Percentiles rank a stretch among this genome's conserved stretches.
These are phyloP conservation scores for Ranitomeya variabilis DNA, from an alignment of 2,113 vertebrate species.

Conservation along the genomic window DNA sequence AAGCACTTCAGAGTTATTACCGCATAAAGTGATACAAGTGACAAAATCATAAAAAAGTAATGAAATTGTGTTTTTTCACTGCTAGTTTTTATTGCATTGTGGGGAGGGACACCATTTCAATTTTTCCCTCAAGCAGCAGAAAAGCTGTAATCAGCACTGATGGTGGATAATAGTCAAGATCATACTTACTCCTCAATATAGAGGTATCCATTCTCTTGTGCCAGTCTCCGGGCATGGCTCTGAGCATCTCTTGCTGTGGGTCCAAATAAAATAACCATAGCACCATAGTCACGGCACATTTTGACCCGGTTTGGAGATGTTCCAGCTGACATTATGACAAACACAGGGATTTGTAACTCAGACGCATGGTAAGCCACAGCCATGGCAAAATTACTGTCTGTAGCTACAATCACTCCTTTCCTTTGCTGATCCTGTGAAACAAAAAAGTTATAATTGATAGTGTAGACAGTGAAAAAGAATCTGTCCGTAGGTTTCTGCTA, in stretches of 20 bases:
- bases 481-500: no score
- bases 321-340: constrained; percentile 80
- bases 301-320: constrained; percentile 72
- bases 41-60: no score
- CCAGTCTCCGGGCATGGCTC: constrained; percentile 78
- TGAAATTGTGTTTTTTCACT: no score
- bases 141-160: neutral
- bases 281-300: constrained; percentile 85
- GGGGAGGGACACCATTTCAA: no score
- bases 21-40: no score
- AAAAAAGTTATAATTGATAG: neutral
- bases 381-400: constrained; percentile 86
- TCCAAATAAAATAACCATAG: constrained; percentile 86
- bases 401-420: constrained; percentile 86
- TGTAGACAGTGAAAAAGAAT: neutral
- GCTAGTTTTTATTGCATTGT: no score
- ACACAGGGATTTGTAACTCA: constrained; percentile 80
- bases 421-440: constrained; percentile 81
- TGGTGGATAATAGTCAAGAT: neutral
- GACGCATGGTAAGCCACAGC: constrained; percentile 83
- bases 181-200: constrained; percentile 88
- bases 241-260: constrained; percentile 74
- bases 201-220: constrained; percentile 82
- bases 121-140: no score
- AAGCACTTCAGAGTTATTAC: no score